phyloP scores from a whole-genome alignment of 2,113 vertebrate species.

The Dryoscopus gambensis region DNA sequence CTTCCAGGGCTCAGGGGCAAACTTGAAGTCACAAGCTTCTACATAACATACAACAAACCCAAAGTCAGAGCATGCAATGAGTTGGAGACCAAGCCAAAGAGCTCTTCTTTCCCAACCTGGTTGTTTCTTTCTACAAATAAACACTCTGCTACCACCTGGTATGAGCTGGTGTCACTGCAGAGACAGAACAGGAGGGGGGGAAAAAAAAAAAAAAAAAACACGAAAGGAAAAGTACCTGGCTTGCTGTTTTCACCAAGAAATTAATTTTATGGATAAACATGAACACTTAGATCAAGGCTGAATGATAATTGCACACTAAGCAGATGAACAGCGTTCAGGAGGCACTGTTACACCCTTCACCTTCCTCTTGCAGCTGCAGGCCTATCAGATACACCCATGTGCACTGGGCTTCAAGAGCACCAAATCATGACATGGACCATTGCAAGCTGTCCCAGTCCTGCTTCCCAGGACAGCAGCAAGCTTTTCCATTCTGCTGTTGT shows the following conservation, averaged over 20 bases:
- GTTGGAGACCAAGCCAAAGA: neutral
- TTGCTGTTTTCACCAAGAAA: neutral
- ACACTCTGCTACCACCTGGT: neutral
- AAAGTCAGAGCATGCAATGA: neutral
- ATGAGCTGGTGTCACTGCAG: neutral
- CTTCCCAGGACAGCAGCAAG: neutral
- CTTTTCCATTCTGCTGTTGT: neutral
- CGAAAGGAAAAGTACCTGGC: neutral
- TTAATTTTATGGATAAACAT: neutral
- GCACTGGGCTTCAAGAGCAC: neutral
- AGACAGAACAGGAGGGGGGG: neutral
- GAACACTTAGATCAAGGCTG: neutral
- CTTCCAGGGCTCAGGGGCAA: neutral
- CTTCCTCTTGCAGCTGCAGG: neutral
- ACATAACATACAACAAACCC: fast-evolving
- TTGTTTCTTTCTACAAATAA: neutral
- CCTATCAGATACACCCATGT: fast-evolving
- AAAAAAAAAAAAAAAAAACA: neutral
- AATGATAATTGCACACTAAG: neutral
- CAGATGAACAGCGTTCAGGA: neutral
- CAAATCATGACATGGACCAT: neutral
- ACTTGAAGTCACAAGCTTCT: neutral
- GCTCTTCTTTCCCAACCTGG: neutral
- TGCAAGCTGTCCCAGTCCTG: neutral
- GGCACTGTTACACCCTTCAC: neutral